phyloP scores from a whole-genome alignment of 2,113 vertebrate species.

The Asarcornis scutulata region DNA sequence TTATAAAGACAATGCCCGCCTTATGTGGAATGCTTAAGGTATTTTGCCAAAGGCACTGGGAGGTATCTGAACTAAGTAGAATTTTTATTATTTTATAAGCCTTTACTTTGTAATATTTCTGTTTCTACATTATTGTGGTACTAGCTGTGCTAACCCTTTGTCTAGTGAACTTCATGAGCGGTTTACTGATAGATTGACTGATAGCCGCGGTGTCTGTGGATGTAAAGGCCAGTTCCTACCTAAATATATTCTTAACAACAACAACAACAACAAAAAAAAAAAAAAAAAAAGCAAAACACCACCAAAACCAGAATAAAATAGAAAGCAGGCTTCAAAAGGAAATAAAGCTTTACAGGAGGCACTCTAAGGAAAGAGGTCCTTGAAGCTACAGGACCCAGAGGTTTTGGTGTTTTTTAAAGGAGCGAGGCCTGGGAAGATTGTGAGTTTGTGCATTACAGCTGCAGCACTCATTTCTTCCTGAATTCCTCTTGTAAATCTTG shows the following conservation, averaged over 20 bases:
- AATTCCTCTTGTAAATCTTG: constrained; percentile 25
- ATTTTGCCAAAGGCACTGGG: constrained; percentile 84
- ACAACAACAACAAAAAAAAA: neutral
- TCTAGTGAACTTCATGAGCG: constrained; percentile 72
- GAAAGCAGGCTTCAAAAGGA: constrained; percentile 63
- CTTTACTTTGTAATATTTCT: constrained; percentile 91
- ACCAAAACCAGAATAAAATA: neutral
- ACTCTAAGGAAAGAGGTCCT: constrained; percentile 51
- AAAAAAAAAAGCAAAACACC: neutral
- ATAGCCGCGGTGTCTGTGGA: constrained; percentile 69
- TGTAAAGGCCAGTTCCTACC: constrained; percentile 65
- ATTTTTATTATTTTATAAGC: constrained; percentile 96
- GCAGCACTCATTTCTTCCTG: neutral
- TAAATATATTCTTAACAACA: constrained; percentile 67
- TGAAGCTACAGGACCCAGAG: constrained; percentile 51
- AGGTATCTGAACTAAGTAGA: constrained; percentile 88
- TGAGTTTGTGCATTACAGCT: constrained; percentile 42
- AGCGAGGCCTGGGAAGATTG: constrained; percentile 21
- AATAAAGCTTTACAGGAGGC: constrained; percentile 65
- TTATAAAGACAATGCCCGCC: constrained; percentile 86
- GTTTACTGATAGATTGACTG: constrained; percentile 77
- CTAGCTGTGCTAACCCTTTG: constrained; percentile 80
- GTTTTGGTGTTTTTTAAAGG: constrained; percentile 55
- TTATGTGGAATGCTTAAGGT: constrained; percentile 87
- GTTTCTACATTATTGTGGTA: constrained; percentile 85